Conservation (phyloP, 1,140 invertebrate genomes). For the Zaprionus ornatus region DNA sequence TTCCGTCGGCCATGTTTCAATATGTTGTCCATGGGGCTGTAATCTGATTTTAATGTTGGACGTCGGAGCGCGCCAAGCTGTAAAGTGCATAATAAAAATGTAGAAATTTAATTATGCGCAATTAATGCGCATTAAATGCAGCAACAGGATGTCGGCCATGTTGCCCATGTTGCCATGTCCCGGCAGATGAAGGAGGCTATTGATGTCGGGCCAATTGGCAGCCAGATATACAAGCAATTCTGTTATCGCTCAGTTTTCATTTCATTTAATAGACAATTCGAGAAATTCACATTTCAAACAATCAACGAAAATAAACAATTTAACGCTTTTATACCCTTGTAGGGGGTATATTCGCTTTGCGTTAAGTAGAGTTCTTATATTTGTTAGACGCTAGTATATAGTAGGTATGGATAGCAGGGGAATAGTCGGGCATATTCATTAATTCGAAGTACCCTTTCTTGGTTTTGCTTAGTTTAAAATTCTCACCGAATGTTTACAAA, state of each 20-base stretch:
- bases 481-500: too few species aligned
- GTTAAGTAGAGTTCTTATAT: too few species aligned
- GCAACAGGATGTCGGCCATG: slow-evolving; percentile 43
- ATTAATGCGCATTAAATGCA: slow-evolving; percentile 75
- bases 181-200: slow-evolving; percentile 34
- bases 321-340: neutral
- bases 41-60: slow-evolving; percentile 69
- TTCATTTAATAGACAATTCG: slow-evolving; percentile 7
- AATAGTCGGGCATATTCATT: too few species aligned
- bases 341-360: too few species aligned
- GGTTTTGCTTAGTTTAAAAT: too few species aligned
- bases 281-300: neutral
- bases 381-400: too few species aligned
- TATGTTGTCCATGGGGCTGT: slow-evolving; percentile 41
- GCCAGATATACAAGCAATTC: slow-evolving; percentile 29
- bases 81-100: slow-evolving; percentile 76
- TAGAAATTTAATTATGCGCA: slow-evolving; percentile 77
- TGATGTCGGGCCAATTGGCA: slow-evolving; percentile 59
- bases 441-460: too few species aligned
- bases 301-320: neutral
- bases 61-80: slow-evolving; percentile 45
- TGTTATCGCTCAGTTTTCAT: slow-evolving; percentile 42
- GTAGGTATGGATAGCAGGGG: too few species aligned
- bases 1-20: slow-evolving; percentile 28
- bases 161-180: neutral